phyloP scores from a whole-genome alignment of 2,113 vertebrate genomes.

The Xiphias gladius region DNA sequence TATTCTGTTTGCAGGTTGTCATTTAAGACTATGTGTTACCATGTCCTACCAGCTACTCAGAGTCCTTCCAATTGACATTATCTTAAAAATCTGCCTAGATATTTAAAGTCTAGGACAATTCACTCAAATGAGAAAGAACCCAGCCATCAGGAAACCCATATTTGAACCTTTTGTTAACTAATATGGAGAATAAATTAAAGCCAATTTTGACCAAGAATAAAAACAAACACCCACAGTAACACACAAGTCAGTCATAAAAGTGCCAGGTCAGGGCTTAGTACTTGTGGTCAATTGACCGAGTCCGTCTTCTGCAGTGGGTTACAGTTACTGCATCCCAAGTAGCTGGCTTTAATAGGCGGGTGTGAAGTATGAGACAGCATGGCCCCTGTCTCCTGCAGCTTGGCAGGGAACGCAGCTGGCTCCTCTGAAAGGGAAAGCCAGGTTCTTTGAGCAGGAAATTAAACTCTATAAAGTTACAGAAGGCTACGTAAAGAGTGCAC shows the following conservation, averaged over 20 bases:
- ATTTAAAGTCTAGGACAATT: not conserved
- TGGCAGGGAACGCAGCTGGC: slow-evolving; percentile 65
- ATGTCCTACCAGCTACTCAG: not conserved
- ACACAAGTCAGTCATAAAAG: slow-evolving; percentile 23
- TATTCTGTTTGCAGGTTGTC: not conserved
- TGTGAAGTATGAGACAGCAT: slow-evolving; percentile 72
- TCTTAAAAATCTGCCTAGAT: not conserved
- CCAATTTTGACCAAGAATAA: not conserved
- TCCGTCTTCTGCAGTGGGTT: slow-evolving; percentile 45
- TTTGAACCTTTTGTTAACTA: not conserved
- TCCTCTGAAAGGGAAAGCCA: slow-evolving; percentile 49
- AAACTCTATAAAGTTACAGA: slow-evolving; percentile 35
- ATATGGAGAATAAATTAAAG: not conserved
- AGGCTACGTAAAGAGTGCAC: slow-evolving; percentile 4
- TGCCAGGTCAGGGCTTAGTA: slow-evolving; percentile 22
- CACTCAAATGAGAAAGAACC: not conserved
- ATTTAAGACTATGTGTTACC: not conserved
- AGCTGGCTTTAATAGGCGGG: slow-evolving; percentile 62
- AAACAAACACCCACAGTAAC: not conserved
- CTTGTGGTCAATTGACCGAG: not conserved
- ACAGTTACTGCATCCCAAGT: slow-evolving; percentile 74
- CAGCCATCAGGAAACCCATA: slow-evolving; percentile 9
- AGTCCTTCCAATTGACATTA: slow-evolving; percentile 1
- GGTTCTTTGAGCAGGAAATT: slow-evolving; percentile 55
- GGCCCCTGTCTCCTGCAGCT: slow-evolving; percentile 67